Conservation (phyloP, 2,113 vertebrate genomes). For the Paramisgurnus dabryanus region DNA sequence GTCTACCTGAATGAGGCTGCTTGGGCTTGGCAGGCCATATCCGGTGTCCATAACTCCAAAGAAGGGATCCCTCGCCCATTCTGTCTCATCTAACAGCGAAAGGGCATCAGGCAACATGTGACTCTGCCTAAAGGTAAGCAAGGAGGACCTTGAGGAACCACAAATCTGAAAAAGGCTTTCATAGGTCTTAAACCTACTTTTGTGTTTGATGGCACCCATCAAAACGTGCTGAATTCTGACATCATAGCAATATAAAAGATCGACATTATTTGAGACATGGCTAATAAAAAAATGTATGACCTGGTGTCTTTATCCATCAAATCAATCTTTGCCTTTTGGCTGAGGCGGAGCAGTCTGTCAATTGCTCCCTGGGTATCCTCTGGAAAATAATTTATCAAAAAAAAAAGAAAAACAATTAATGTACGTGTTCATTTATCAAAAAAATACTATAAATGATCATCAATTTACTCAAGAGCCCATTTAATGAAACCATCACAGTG, state of each 20-base stretch:
- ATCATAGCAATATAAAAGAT: not conserved
- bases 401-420: constrained; percentile 7
- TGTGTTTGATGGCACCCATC: too few relatives aligned
- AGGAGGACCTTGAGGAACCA: not conserved
- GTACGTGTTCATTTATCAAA: not conserved
- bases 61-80: constrained; percentile 66
- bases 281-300: constrained; percentile 11
- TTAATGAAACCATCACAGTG: not conserved
- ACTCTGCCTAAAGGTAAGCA: constrained; percentile 52
- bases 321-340: constrained; percentile 71
- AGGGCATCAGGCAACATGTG: constrained; percentile 58
- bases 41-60: constrained; percentile 67
- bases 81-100: constrained; percentile 59
- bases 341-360: constrained; percentile 65
- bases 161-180: not conserved
- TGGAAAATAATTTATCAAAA: constrained; percentile 49
- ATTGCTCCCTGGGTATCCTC: constrained; percentile 80
- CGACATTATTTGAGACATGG: not conserved
- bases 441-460: not conserved
- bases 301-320: constrained; percentile 65
- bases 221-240: not conserved
- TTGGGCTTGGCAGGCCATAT: constrained; percentile 60
- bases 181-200: too few relatives aligned
- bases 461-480: not conserved
- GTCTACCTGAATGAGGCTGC: constrained; percentile 62